Evolutionary conservation across 2,797 vertebrate genomes (phyloP), one percentile per base, ranked within the genome.

Genomic region (Hapalemur alaotrensis): DNA sequence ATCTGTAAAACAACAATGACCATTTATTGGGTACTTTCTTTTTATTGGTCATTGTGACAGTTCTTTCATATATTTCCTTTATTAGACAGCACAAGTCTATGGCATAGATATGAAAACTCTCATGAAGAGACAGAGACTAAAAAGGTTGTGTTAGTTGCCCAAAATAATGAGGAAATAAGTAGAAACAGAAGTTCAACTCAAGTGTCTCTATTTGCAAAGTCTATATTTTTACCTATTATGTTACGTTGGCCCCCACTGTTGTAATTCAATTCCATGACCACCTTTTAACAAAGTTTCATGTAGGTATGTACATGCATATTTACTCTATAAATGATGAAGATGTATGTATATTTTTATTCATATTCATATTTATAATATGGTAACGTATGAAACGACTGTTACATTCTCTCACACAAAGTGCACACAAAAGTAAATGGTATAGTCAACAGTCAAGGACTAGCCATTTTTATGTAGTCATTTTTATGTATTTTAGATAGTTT

Each of bases 261-360:
- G 28, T 12, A 59, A 61, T 32, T 52, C 25, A 1, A 32, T 30
- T 67, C 7, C 8, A n/a, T 28, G 30, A 70, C 22, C 35, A 32
- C 25, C 43, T 91, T 69, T 61, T 48, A 28, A 67, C 17, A 82
- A 86, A 57, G 25, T 17, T 6, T 4, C 32, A 10, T 54, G 5
- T 57, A 9, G 4, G 7, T 2, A 5, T 2, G 1, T 4, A 32
- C 35, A 22, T 25, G 9, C 5, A 5, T 35, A 35, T 6, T 1
- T 30, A 10, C 5, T 81, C 12, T 11, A 35, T 50, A 76, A 61
- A 63, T 41, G 48, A 3, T 11, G 81, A 78, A 8, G 10, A 5
- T 48, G 0, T 11, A 9, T 28, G 20, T 3, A 0, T 11, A 14
- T 52, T 18, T 92, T 18, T 50, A 20, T 73, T 50, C 52, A 20